Evolutionary conservation across 2,797 vertebrate species (phyloP).

Genomic region (Notoglanidium macrostoma): DNA sequence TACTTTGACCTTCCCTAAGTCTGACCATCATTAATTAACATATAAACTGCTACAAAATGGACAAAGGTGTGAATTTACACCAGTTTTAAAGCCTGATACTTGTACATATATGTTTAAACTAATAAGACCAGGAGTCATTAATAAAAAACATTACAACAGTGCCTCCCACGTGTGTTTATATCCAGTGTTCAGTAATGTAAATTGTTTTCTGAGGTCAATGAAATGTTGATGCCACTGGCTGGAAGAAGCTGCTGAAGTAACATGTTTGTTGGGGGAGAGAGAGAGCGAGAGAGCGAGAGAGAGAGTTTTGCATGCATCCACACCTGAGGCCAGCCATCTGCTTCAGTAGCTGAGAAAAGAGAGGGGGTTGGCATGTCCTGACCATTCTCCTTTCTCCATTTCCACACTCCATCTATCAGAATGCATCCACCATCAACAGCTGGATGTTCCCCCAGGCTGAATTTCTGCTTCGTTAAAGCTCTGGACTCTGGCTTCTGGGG

Average conservation of each 20-base stretch:
- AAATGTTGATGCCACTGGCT: slow-evolving; percentile 11
- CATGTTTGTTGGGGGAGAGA: slow-evolving; percentile 12
- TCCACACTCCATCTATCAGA: slow-evolving; percentile 56
- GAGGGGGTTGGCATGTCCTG: slow-evolving; percentile 26
- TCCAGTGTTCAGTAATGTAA: slow-evolving; percentile 16
- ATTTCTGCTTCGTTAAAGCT: slow-evolving; percentile 57
- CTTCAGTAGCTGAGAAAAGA: slow-evolving; percentile 45
- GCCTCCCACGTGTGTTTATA: slow-evolving; percentile 28
- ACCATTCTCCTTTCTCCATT: slow-evolving; percentile 44
- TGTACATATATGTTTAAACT: neutral
- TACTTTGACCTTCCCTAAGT: slow-evolving; percentile 41
- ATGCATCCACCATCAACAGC: slow-evolving; percentile 55
- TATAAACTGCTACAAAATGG: slow-evolving; percentile 35
- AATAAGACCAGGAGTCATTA: neutral
- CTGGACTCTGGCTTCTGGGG: slow-evolving; percentile 49
- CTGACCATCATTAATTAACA: slow-evolving; percentile 39
- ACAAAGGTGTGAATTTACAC: slow-evolving; percentile 44
- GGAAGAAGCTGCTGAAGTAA: neutral
- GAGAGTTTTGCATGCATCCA: slow-evolving; percentile 39
- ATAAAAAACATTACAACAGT: slow-evolving; percentile 11
- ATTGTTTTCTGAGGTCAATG: slow-evolving; percentile 22
- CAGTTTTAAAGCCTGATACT: neutral
- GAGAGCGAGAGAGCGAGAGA: neutral
- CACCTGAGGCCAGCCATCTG: slow-evolving; percentile 62
- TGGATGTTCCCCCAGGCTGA: slow-evolving; percentile 48